phyloP scores from a whole-genome alignment of 1,140 invertebrate genomes.

The Popillia japonica region DNA sequence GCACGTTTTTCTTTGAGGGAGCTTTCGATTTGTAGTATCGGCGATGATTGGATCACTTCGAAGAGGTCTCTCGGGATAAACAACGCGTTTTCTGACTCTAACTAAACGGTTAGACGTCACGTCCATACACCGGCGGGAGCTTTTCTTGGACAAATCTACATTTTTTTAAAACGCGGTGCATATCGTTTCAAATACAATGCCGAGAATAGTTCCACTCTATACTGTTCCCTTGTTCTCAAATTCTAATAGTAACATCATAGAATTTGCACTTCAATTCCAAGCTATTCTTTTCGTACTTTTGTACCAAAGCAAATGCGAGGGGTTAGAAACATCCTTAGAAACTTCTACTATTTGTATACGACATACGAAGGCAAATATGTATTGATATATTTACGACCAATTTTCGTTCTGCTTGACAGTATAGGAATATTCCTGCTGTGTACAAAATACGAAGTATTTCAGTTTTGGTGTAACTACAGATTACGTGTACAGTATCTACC shows the following conservation, averaged over 20 bases:
- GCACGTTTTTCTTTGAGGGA: conserved; percentile 42
- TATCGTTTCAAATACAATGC: neutral
- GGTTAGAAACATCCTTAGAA: too few species aligned
- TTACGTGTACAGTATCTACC: too few species aligned
- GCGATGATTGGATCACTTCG: conserved; percentile 66
- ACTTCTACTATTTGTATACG: too few species aligned
- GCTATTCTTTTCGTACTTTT: neutral
- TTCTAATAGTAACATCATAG: neutral
- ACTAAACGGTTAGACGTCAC: neutral
- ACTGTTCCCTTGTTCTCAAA: neutral
- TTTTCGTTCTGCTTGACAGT: too few species aligned
- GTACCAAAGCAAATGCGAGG: neutral
- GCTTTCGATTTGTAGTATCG: conserved; percentile 51
- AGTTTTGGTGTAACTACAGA: too few species aligned
- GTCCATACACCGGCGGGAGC: neutral
- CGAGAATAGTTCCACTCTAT: neutral
- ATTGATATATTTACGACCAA: too few species aligned
- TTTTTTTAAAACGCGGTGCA: neutral
- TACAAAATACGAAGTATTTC: too few species aligned
- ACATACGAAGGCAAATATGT: too few species aligned
- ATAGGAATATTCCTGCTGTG: too few species aligned
- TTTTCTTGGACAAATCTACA: conserved; percentile 19
- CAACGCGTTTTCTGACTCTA: conserved; percentile 54
- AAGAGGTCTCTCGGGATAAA: conserved; percentile 62
- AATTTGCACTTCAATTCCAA: neutral